A percentile compares a stretch with the other conserved stretches of the same genome.
These are phyloP conservation scores for Caenorhabditis sp. DNA, from an alignment of 2,888 invertebrate species.

Conservation along the genomic window DNA sequence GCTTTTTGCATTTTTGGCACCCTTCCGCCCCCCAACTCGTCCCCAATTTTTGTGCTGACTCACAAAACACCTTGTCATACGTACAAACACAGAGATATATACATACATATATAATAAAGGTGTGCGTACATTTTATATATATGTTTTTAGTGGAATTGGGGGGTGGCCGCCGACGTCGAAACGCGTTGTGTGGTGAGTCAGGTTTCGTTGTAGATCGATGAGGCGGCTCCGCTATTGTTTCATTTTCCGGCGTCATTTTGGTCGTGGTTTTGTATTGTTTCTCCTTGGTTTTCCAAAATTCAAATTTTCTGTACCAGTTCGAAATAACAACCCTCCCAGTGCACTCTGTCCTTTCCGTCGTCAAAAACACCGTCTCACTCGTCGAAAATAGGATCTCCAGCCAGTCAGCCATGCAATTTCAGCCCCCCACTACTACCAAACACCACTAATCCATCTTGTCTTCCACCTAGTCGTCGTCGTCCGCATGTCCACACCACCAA, in stretches of 20 bases:
- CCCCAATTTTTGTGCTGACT: conserved; percentile 13
- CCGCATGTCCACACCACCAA: background rate
- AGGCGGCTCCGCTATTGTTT: too few relatives aligned
- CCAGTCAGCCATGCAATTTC: background rate
- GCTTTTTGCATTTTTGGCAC: conserved; percentile 11
- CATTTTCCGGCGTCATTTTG: background rate
- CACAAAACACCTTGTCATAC: conserved; percentile 27
- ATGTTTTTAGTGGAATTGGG: background rate
- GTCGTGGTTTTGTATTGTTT: background rate
- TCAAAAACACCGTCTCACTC: too few relatives aligned
- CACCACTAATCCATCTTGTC: background rate
- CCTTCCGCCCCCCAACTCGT: background rate
- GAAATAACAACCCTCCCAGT: too few relatives aligned
- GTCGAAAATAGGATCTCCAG: too few relatives aligned
- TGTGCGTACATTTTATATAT: conserved; percentile 16
- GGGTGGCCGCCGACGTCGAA: too few relatives aligned
- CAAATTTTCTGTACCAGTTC: too few relatives aligned
- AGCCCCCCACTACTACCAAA: too few relatives aligned
- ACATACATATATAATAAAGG: conserved; percentile 20
- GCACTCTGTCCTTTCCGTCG: too few relatives aligned
- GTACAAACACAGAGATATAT: too few relatives aligned
- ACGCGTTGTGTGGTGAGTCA: background rate
- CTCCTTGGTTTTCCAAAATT: too few relatives aligned
- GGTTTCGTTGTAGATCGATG: background rate
- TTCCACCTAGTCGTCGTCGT: conserved; percentile 2